Conservation (phyloP, 2,797 vertebrate species). For the Chelonia mydas region DNA sequence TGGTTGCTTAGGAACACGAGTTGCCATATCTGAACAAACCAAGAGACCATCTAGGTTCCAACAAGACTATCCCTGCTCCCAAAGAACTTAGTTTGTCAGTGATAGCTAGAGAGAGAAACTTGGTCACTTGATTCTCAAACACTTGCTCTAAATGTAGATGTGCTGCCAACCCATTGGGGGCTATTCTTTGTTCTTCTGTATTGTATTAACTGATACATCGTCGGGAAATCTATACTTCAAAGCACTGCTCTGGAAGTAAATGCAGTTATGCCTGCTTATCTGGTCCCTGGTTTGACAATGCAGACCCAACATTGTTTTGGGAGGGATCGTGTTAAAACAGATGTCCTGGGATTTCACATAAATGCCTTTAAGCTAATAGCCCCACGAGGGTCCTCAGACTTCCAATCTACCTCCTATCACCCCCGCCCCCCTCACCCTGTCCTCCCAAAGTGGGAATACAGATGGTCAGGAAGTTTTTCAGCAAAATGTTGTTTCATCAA, state of each 20-base stretch:
- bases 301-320: background rate
- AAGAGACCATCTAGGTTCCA: background rate
- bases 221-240: background rate
- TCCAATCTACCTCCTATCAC: background rate
- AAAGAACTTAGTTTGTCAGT: background rate
- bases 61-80: background rate
- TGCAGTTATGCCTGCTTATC: background rate
- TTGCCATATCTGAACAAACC: background rate
- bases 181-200: background rate
- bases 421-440: no score
- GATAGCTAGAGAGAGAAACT: background rate
- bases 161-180: background rate
- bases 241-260: background rate
- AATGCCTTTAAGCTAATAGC: background rate
- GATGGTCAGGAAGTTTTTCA: background rate
- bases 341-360: background rate
- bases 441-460: background rate
- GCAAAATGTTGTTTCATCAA: background rate
- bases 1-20: background rate
- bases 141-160: background rate
- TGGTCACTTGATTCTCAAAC: background rate
- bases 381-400: background rate
- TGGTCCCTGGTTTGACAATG: background rate
- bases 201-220: background rate
- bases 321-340: background rate